Evolutionary conservation across 2,888 invertebrate species (phyloP), one percentile per base, ranked within the genome.

Genomic region (Habroteleia sp.): DNA sequence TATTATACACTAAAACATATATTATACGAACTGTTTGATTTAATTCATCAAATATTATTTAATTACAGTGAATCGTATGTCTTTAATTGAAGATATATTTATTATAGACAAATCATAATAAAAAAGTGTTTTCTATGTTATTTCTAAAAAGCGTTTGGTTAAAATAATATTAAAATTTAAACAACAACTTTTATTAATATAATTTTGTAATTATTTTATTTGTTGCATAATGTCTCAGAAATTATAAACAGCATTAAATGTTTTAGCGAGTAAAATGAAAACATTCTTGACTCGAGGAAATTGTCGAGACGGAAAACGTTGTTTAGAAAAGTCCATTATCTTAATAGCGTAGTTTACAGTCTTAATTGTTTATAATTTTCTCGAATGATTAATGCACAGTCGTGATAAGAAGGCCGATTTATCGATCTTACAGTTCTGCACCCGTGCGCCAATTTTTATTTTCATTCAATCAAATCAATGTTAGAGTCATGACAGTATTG

Each of bases 351-450:
- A 25, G 35, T 7, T 44, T 37, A 8, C 48, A 10, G 13, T 35
- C 37, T 56, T 72, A 65, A 72, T 65, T 58, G 58, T 65, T 72
- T 65, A 35, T 52, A 72, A 65, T 72, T 72, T 72, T 23, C 37
- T 8, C n/a, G 7, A 7, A 27, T 50, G 44, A 58, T 65, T 65
- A 60, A 58, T 56, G 60, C 39, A 35, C 5, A 31, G 10, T 29
- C 23, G 17, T 35, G 63, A 65, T 63, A 63, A 48, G 62, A 27
- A 44, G 39, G 31, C 54, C 60, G 52, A 60, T 60, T n/a, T 60
- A 69, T 69, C 52, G 69, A 69, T 44, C 60, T 10, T 17, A 3
- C 6, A 7, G 16, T 29, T 25, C 11, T 37, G 29, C 17, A 1
- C 17, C 17, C 14, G 14, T 6, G 1, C 1, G 25, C 8, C 8